Evolutionary conservation across 2,113 vertebrate species (phyloP), one percentile per base, ranked within the genome.

Genomic region (Gallinago undulata): DNA sequence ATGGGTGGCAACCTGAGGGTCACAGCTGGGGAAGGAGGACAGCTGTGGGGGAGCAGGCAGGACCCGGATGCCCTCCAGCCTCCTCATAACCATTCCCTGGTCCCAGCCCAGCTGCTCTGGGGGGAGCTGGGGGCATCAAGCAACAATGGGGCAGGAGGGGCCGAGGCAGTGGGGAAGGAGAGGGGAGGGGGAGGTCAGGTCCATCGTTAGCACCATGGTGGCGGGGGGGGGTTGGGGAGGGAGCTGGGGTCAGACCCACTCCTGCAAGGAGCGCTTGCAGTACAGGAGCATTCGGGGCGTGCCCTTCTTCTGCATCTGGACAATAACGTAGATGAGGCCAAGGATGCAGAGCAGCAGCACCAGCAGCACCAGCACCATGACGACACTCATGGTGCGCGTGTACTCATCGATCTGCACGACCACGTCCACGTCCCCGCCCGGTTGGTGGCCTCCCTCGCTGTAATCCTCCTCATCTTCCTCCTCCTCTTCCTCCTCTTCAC

Each of bases 231-330:
- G 35, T 21, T 30, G 85, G 97, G 96, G 96, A 89, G 60, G 95
- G 86, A 93, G 95, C 97, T 87, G 16, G 85, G 87, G 66, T 99
- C 98, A 99, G 95, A 99, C 99, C 99, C 99, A 99, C 90, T 99
- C 99, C 97, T 99, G 99, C 97, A 99, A 96, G 8, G 99, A 99
- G 88, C 99, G 99, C 96, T 99, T 99, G 98, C 99, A 99, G 98
- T 99, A 99, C 83, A 99, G 97, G 80, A 99, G 98, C 97, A 99
- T 97, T 66, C 98, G 98, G 0, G 99, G 99, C 0, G 99, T 97
- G 3, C 99, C 99, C 97, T 99, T 99, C 97, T 99, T 98, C 98
- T 99, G 99, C 98, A 99, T 98, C 98, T 99, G 99, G 87, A 99
- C 98, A 73, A 99, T 99, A 77, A 98, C 98, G 0, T 99, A 99